Evolutionary conservation across 2,888 invertebrate genomes (phyloP), one percentile per base, ranked within the genome.

Genomic region (Cyclophora punctaria): DNA sequence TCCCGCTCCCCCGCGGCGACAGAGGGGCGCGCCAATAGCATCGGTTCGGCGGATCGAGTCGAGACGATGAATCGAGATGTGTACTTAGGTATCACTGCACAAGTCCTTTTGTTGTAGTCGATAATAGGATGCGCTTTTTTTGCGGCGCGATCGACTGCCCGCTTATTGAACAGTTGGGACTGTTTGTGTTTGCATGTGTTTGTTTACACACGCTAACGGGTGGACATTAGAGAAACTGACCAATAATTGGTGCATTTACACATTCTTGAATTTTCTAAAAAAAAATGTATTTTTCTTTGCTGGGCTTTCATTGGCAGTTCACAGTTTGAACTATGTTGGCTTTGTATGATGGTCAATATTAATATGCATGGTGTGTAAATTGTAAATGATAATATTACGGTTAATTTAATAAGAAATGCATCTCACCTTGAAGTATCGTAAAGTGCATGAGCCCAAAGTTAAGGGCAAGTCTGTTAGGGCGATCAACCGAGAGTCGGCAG

Each of bases 51-150:
- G 80, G 80, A 84, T 83, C 86, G 85, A 84, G 84, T 84, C 79
- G 86, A 86, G 86, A 85, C 85, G 86, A 85, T 86, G 88, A 86
- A 88, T 88, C 87, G 87, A 88, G 87, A 87, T 86, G 86, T 85
- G 84, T 87, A 86, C 87, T 88, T 88, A 87, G 88, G 87, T 87
- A 88, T 85, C 86, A 85, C 80, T 87, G 86, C 84, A 84, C 81
- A 79, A 82, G 80, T 85, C 86, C 87, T 87, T 88, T 86, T 88
- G 85, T 87, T 86, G 85, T 83, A 87, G 82, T 87, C 87, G 86
- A 88, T 88, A 87, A 87, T 87, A 81, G 81, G 86, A 87, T 87
- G 88, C 88, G 86, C 84, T 88, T 88, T 88, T 78, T 81, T 86
- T 69, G 81, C 80, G 78, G 72, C 76, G 73, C 79, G 76, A 83